Evolutionary conservation across 2,113 vertebrate genomes (phyloP), one percentile per base, ranked within the genome.

Genomic region (Cynoglossus semilaevis): DNA sequence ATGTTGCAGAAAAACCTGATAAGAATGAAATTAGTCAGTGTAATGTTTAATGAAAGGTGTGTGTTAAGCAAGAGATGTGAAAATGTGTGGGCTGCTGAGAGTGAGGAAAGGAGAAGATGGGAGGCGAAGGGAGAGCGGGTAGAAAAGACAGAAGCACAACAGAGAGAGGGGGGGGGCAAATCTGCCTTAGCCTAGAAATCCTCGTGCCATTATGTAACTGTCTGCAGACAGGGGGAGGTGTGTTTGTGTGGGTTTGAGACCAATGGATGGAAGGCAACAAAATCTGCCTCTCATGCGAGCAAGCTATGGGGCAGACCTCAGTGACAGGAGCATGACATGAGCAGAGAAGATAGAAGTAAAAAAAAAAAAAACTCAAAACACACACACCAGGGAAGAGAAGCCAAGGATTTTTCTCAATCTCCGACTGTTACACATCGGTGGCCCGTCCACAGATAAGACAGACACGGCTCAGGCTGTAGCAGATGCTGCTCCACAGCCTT

Each of bases 191-290:
- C 72, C 68, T 69, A 74, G 72, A 78, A 68, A 81, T 80, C 74
- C 72, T 76, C 8, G 54, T 76, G 72, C 58, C 10, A 53, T 89
- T 89, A 89, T 82, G 76, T 83, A 89, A 89, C 70, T 52, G 57
- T 84, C 72, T 80, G 64, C 57, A 79, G 67, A 70, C 5, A 40
- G 70, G 74, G 58, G 72, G 48, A 55, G 51, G 61, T 50, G 63
- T 69, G 65, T 29, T 35, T 46, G 47, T 46, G 12, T 55, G 70
- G 64, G 54, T 41, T 58, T 53, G 51, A 13, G 46, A 53, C 58
- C 64, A 79, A 74, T 80, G 72, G 81, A 87, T 84, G 56, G 66
- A 79, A 76, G 84, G 83, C 79, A 84, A 86, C 82, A 79, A 79
- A 86, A 84, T 74, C 71, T 49, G 70, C 63, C 48, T 74, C 81